phyloP scores from a whole-genome alignment of 2,888 invertebrate genomes.

The Meandrusa payeni region DNA sequence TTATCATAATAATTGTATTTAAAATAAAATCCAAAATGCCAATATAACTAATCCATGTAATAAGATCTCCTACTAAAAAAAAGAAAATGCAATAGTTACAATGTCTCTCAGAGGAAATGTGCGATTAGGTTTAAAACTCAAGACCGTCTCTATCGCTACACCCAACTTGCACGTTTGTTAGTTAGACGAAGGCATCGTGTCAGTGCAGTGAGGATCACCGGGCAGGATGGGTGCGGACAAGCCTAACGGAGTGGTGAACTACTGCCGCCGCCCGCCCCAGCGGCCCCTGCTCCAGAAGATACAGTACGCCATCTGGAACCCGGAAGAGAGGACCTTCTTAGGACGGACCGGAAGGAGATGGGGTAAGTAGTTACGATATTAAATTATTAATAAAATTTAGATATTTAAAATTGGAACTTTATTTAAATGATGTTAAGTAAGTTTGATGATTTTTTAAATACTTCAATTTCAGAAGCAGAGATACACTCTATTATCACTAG shows the following conservation, averaged over 20 bases:
- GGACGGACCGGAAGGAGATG: slow-evolving; percentile 83
- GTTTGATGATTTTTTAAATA: no score
- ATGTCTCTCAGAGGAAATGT: slow-evolving; percentile 6
- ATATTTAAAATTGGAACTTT: no score
- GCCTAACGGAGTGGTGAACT: slow-evolving; percentile 63
- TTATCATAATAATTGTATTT: no score
- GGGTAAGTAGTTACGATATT: slow-evolving; percentile 86
- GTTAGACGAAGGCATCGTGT: slow-evolving; percentile 11
- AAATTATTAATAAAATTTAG: no score
- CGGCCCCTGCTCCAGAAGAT: slow-evolving; percentile 59
- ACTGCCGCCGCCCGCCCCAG: slow-evolving; percentile 61
- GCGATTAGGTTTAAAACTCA: no score
- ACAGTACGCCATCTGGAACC: slow-evolving; percentile 79
- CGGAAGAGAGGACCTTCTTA: slow-evolving; percentile 81
- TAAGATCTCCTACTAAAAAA: no score
- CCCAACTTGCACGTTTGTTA: slow-evolving; percentile 1
- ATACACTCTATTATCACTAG: no score
- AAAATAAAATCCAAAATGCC: no score
- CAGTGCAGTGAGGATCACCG: slow-evolving; percentile 28
- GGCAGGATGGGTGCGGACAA: slow-evolving; percentile 67
- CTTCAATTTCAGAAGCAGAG: no score
- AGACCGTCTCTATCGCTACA: no score
- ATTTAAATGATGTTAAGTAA: neutral
- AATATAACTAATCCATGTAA: no score
- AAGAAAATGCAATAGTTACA: no score